Conservation (phyloP, 2,888 invertebrate genomes). For the Acronicta alni region DNA sequence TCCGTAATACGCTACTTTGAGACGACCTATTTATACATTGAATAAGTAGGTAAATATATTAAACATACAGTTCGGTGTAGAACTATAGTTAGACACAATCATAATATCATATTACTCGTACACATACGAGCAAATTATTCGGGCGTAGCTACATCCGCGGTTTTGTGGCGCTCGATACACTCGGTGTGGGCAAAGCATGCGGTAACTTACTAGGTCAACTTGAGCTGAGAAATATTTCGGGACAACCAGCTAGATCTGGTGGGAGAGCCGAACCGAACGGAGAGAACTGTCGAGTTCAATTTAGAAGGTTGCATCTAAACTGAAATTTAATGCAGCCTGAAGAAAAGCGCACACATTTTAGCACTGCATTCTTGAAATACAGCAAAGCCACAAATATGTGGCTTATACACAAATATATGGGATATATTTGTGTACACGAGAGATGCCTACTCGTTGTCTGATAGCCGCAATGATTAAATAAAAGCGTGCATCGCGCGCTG, state of each 20-base stretch:
- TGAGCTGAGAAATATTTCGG: slow-evolving; percentile 24
- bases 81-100: slow-evolving; percentile 24
- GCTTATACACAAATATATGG: too few relatives aligned
- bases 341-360: slow-evolving; percentile 7
- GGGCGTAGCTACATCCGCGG: slow-evolving; percentile 12
- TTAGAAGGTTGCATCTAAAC: slow-evolving; percentile 18
- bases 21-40: slow-evolving; percentile 2
- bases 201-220: slow-evolving; percentile 23
- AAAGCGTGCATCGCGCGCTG: slow-evolving; percentile 29
- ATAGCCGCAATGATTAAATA: slow-evolving; percentile 38
- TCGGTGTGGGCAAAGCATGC: slow-evolving; percentile 28
- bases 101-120: slow-evolving; percentile 9
- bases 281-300: slow-evolving; percentile 12
- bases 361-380: slow-evolving; percentile 16
- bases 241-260: slow-evolving; percentile 5
- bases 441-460: slow-evolving; percentile 7
- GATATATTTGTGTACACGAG: background rate
- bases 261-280: slow-evolving; percentile 4
- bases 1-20: slow-evolving; percentile 13
- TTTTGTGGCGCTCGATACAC: slow-evolving; percentile 27
- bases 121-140: slow-evolving; percentile 26
- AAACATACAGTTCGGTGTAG: slow-evolving; percentile 12
- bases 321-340: slow-evolving; percentile 11
- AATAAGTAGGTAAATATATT: slow-evolving; percentile 9
- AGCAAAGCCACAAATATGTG: background rate